Conservation (phyloP, 2,888 invertebrate genomes). For the Ephialtes manifestator region DNA sequence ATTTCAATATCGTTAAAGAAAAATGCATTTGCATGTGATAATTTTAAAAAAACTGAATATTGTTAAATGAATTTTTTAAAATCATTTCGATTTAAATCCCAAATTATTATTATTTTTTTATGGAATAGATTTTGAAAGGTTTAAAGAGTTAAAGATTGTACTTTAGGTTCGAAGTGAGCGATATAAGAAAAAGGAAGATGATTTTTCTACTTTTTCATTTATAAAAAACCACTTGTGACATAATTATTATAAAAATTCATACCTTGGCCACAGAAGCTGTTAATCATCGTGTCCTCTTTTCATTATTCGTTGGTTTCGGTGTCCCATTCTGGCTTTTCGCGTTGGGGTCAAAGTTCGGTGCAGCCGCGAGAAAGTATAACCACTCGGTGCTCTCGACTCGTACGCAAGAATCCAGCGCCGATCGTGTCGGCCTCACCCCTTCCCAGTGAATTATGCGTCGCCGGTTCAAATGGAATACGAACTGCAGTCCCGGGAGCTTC, state of each 20-base stretch:
- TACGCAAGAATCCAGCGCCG: conserved; percentile 45
- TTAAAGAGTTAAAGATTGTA: no score
- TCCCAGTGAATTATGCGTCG: conserved; percentile 61
- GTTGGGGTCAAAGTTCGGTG: conserved; percentile 54
- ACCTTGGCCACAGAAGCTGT: neutral
- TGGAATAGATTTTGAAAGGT: no score
- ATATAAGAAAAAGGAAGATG: no score
- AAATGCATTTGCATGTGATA: no score
- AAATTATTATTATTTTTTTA: no score
- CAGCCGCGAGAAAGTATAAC: conserved; percentile 25
- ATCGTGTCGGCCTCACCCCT: conserved; percentile 33
- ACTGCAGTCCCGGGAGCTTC: conserved; percentile 9
- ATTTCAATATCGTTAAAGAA: no score
- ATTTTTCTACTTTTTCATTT: no score
- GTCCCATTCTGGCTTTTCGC: conserved; percentile 22
- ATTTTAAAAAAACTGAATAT: no score
- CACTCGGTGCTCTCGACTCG: conserved; percentile 43
- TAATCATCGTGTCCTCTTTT: conserved; percentile 3
- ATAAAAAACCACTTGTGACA: neutral
- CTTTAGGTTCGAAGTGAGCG: no score
- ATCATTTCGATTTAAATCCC: no score
- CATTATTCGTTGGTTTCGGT: conserved; percentile 3
- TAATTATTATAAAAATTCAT: neutral
- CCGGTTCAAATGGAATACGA: conserved; percentile 40
- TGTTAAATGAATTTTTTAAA: no score